A percentile compares a stretch with the other conserved stretches of the same genome.
phyloP scores from a whole-genome alignment of 2,797 vertebrate genomes.

The Rousettus madagascariensis region DNA sequence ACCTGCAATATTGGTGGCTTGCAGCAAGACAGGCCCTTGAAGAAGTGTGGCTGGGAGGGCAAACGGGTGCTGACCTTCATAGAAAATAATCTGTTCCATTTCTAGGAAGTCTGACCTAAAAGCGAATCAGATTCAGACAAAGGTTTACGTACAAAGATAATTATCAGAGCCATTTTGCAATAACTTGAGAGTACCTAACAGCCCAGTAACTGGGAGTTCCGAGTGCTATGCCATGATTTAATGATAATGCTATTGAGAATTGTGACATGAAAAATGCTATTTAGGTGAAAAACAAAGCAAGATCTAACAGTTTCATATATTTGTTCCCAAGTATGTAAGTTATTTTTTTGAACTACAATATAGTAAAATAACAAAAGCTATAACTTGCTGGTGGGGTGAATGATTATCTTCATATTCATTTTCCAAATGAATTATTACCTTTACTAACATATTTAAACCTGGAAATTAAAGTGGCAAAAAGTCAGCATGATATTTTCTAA shows the following conservation, averaged over 20 bases:
- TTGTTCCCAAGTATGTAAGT: not conserved
- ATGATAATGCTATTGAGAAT: not conserved
- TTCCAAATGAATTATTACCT: not conserved
- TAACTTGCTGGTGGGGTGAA: not conserved
- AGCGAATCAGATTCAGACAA: not conserved
- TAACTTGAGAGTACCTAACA: not conserved
- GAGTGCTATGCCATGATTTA: not conserved
- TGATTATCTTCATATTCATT: not conserved
- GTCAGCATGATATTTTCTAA: not conserved
- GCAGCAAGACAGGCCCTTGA: not conserved
- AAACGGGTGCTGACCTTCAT: not conserved
- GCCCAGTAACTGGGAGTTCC: not conserved
- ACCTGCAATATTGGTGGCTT: too few relatives aligned
- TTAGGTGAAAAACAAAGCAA: not conserved
- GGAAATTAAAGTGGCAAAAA: slow-evolving; percentile 1
- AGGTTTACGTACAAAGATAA: not conserved
- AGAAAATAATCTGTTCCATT: not conserved
- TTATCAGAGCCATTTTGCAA: not conserved
- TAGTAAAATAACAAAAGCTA: not conserved
- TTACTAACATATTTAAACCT: not conserved
- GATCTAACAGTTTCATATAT: not conserved
- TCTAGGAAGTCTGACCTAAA: not conserved
- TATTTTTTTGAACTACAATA: not conserved
- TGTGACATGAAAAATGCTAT: not conserved
- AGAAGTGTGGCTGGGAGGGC: not conserved